Evolutionary conservation across 2,888 invertebrate species (phyloP).

Genomic region (Tetramorium bicarinatum): DNA sequence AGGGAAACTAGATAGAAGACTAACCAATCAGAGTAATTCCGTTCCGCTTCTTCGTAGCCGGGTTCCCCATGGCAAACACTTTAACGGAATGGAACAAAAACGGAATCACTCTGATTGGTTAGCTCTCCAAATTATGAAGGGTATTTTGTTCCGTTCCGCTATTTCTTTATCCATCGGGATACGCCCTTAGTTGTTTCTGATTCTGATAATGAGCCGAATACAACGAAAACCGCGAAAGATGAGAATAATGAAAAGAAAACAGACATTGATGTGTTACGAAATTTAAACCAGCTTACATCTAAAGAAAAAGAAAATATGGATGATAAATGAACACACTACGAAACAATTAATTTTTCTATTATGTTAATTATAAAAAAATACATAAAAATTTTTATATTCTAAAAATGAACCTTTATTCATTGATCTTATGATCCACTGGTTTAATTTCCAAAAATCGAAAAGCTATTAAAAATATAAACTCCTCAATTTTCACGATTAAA

Average conservation of each 20-base stretch:
- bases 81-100: too few species aligned
- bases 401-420: background rate
- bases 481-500: background rate
- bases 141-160: too few species aligned
- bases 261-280: background rate
- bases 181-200: background rate
- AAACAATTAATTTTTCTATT: background rate
- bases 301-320: constrained; percentile 3
- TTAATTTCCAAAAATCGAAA: constrained; percentile 21
- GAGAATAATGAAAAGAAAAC: constrained; percentile 3
- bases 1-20: too few species aligned
- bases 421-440: background rate
- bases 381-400: background rate
- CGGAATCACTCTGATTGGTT: too few species aligned
- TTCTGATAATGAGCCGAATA: background rate
- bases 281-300: background rate
- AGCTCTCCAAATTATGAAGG: too few species aligned
- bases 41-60: too few species aligned
- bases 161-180: too few species aligned
- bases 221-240: background rate
- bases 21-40: too few species aligned
- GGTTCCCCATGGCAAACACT: too few species aligned
- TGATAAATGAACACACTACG: background rate
- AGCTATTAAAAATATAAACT: background rate
- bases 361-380: background rate